These are phyloP conservation scores for Botrylloides violaceus DNA, from an alignment of 23 tunicate species.

Conservation along the genomic window DNA sequence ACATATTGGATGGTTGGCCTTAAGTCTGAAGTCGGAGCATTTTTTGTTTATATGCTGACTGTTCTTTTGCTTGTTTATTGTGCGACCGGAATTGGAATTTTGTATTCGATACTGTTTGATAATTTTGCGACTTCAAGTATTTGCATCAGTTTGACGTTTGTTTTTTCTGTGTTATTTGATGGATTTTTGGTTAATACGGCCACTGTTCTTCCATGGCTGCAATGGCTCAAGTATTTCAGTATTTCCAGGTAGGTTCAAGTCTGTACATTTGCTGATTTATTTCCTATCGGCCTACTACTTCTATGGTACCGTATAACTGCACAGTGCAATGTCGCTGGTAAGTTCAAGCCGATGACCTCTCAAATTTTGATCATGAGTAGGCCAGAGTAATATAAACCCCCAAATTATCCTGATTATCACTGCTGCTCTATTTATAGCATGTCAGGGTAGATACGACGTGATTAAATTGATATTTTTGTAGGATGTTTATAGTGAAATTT, in stretches of 20 bases:
- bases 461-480: too few relatives aligned
- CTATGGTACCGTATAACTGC: too few relatives aligned
- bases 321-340: too few relatives aligned
- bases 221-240: conserved; percentile 77
- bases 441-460: too few relatives aligned
- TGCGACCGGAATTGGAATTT: conserved; percentile 60
- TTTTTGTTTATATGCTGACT: conserved; percentile 44
- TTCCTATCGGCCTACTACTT: too few relatives aligned
- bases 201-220: conserved; percentile 71
- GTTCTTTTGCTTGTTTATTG: conserved; percentile 62
- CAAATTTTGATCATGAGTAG: too few relatives aligned
- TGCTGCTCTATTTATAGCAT: too few relatives aligned
- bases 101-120: conserved; percentile 50
- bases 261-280: background rate
- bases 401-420: too few relatives aligned
- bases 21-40: conserved; percentile 51
- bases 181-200: conserved; percentile 55
- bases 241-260: conserved; percentile 33
- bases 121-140: conserved; percentile 51
- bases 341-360: too few relatives aligned
- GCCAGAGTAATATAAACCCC: too few relatives aligned
- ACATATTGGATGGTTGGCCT: conserved; percentile 94
- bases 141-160: conserved; percentile 54
- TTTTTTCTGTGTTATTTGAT: conserved; percentile 69
- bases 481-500: too few relatives aligned